Conservation (phyloP, 2,113 vertebrate species). For the Paratilapia polleni region DNA sequence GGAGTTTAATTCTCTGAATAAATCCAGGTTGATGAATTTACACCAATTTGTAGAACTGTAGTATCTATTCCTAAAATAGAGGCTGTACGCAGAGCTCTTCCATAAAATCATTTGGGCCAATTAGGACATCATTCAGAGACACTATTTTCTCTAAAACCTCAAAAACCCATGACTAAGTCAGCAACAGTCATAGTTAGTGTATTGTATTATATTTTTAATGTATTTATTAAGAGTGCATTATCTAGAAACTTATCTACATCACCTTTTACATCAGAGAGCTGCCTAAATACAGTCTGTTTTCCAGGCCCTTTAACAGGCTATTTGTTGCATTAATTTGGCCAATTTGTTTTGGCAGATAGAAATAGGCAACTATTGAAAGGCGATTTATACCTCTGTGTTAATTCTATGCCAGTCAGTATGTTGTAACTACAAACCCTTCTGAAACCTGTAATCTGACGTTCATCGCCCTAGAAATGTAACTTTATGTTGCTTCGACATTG, state of each 20-base stretch:
- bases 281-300: not conserved
- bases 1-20: not conserved
- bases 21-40: not conserved
- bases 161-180: not conserved
- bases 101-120: not conserved
- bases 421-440: not conserved
- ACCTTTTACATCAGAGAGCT: not conserved
- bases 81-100: not conserved
- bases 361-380: not conserved
- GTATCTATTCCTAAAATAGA: not conserved
- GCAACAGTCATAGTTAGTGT: not conserved
- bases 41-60: not conserved
- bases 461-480: not conserved
- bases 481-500: not conserved
- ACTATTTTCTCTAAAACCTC: not conserved
- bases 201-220: not conserved
- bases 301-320: not conserved
- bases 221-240: not conserved
- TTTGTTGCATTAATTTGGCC: not conserved
- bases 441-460: not conserved
- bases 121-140: not conserved
- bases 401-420: not conserved
- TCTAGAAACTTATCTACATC: not conserved
- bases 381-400: not conserved
- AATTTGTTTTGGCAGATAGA: not conserved